Evolutionary conservation across 2,797 vertebrate species (phyloP), one percentile per base, ranked within the genome.

Genomic region (Sebastes kiyomatsui): DNA sequence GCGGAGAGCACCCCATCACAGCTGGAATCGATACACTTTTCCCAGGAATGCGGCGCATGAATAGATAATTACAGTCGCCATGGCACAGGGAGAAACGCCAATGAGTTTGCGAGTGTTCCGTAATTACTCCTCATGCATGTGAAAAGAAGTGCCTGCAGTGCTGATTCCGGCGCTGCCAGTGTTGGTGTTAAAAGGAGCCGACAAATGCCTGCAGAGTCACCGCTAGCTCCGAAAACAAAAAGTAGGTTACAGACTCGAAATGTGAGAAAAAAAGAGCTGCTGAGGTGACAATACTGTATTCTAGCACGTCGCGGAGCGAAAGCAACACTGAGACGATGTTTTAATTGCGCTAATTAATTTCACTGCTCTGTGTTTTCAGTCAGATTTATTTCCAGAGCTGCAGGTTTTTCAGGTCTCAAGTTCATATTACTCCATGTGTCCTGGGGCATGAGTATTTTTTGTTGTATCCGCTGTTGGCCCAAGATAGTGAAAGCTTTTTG

Each of bases 111-210:
- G 38, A 83, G 75, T 14, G 54, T 87, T 87, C 85, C 25, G 69
- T 94, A 94, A 95, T 94, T 93, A 94, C 86, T 90, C 90, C 88
- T 77, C 75, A 73, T 49, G 85, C 80, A 75, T 81, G 88, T 87
- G 85, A 84, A 90, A 89, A 84, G 80, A 84, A 84, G 86, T 80
- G 91, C 91, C 87, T 89, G 85, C 80, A 67, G 87, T 80, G 79
- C 81, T 74, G 77, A 69, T 83, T 72, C 74, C n/a, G 55, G 72
- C 54, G 85, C 72, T 80, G 89, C 28, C 42, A 85, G 72, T 83
- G 84, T 72, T 59, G 77, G 78, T 74, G 75, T 89, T 88, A 77
- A 88, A 84, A 79, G 83, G 78, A 90, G 82, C 84, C 23, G 89
- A 82, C 87, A 70, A 86, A 86, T 16, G 85, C 91, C 84, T 60